Base-by-base conservation (phyloP, 2,888 invertebrate genomes). In the Tethea ocularis region DNA sequence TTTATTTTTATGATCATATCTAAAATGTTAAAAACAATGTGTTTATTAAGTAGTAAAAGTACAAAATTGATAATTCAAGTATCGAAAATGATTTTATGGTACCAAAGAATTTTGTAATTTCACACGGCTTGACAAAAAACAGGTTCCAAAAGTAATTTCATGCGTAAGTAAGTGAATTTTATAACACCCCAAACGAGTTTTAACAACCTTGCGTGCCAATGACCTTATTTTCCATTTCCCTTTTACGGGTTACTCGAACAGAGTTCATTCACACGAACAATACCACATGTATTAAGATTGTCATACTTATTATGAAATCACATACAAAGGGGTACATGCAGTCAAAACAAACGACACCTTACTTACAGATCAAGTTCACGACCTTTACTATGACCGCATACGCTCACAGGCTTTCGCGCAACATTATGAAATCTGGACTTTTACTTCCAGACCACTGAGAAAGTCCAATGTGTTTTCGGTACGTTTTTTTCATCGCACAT, bases 361-460 rank as follows among this genome's bases (percentile, higher is more conserved):
- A 61, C 70, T 59, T 58, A 38, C 55, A 59, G 56, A 66, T 63
- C 74, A 75, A 82, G 81, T 78, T 77, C 80, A 67, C 73, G 85
- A 87, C 84, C 88, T 84, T 77, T 74, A 66, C 79, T 78, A 75
- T 83, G 82, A 83, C 81, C 84, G 75, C 67, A 71, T 70, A 63
- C 83, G 75, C 67, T 69, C 70, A 63, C 61, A 71, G 78, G 83
- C 88, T 89, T 88, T 88, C 86, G 83, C 76, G 69, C 79, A 80
- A 81, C 74, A 69, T 91, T 91, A 91, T 82, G 87, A 89, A 89
- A 91, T 84, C 86, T 83, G 90, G 88, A 90, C 82, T 72, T 90
- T 91, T 91, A 91, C 91, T 88, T 80, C 87, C 82, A 82, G 84
- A 74, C 20, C 6, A 46, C 84, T 86, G 87, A 87, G 92, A 92